Evolutionary conservation across 1,140 invertebrate species (phyloP).

Genomic region (Cydia amplana): DNA sequence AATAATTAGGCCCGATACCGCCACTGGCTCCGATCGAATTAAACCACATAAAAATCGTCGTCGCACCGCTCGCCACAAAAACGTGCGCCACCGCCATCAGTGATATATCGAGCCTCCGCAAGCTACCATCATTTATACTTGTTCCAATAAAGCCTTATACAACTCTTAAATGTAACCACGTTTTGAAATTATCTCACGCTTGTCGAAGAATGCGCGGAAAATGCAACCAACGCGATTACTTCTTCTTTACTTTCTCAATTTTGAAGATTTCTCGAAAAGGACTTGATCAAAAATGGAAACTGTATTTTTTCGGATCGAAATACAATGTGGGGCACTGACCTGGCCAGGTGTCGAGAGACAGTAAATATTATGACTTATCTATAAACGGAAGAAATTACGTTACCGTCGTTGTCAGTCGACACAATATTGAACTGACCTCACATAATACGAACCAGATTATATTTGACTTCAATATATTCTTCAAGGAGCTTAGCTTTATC

Average conservation of each 20-base stretch:
- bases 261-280: constrained; percentile 39
- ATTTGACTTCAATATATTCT: constrained; percentile 46
- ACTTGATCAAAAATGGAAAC: constrained; percentile 53
- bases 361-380: constrained; percentile 69
- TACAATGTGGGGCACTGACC: constrained; percentile 55
- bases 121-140: constrained; percentile 49
- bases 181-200: constrained; percentile 31
- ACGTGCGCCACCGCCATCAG: constrained; percentile 51
- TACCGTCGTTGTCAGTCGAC: constrained; percentile 52
- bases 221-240: constrained; percentile 43
- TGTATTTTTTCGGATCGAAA: constrained; percentile 39
- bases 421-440: constrained; percentile 66
- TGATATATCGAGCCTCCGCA: constrained; percentile 53
- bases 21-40: constrained; percentile 65
- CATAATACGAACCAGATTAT: constrained; percentile 67
- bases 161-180: constrained; percentile 49
- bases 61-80: constrained; percentile 53
- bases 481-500: constrained; percentile 58
- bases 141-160: constrained; percentile 55
- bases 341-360: constrained; percentile 65
- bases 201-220: constrained; percentile 38
- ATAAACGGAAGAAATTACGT: constrained; percentile 72
- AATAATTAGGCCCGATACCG: constrained; percentile 72
- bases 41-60: constrained; percentile 73
- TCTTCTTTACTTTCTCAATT: constrained; percentile 45